phyloP scores from a whole-genome alignment of 2,797 vertebrate genomes.

The Buphagus erythrorhynchus region DNA sequence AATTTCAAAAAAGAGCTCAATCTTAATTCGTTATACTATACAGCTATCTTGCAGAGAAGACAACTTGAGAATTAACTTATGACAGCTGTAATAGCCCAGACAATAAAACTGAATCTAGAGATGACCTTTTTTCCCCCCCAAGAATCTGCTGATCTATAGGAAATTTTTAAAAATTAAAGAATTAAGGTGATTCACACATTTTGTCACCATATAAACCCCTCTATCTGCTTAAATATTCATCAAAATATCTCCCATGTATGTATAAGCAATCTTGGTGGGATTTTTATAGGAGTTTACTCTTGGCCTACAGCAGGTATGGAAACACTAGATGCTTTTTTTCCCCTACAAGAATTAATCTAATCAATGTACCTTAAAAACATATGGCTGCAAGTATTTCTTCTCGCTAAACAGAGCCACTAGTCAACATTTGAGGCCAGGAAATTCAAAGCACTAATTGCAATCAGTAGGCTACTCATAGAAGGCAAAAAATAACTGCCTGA shows the following conservation, averaged over 20 bases:
- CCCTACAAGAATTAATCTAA: not conserved
- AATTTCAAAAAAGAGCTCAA: not conserved
- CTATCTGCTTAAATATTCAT: not conserved
- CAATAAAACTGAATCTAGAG: not conserved
- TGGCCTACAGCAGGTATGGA: not conserved
- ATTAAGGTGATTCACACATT: not conserved
- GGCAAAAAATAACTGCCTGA: not conserved
- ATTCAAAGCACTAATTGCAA: not conserved
- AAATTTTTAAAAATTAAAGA: not conserved
- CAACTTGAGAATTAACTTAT: slow-evolving; percentile 10
- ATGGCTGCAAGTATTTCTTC: not conserved
- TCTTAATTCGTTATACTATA: not conserved
- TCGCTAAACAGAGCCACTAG: not conserved
- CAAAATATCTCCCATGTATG: not conserved
- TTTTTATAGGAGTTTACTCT: not conserved
- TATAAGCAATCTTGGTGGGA: not conserved
- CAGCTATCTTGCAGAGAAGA: not conserved
- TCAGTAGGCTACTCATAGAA: not conserved
- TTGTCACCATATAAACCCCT: not conserved
- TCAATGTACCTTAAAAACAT: not conserved
- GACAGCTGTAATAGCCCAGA: not conserved
- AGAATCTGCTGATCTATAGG: not conserved
- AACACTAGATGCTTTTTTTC: not conserved
- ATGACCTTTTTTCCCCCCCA: not conserved
- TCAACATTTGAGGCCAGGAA: not conserved